Base-by-base conservation (phyloP, 2,113 vertebrate genomes). In the Phaethon lepturus region DNA sequence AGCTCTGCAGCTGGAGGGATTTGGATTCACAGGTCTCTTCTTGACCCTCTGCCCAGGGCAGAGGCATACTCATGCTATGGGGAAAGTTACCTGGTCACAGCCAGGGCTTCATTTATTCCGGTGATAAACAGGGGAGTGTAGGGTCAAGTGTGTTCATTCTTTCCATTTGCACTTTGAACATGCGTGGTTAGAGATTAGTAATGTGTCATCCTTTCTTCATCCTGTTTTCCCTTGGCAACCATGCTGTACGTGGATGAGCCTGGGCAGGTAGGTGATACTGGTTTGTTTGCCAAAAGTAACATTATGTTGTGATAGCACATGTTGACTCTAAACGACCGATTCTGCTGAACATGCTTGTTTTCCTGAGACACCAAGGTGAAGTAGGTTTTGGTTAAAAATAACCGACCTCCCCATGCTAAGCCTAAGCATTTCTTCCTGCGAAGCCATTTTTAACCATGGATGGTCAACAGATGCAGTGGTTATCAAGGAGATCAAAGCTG, bases 181-280 rank as follows among this genome's bases (percentile, higher is more conserved):
- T 45, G 50, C 31, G 0, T 50, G 50, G 84, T 95, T 95, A 95
- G 91, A 93, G 76, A 93, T 97, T 82, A 91, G n/a, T 62, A 85
- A 91, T 85, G 58, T 94, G 91, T 95, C 89, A 96, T 95, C 83
- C 74, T 91, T 89, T 95, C 96, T 97, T 91, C 85, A 89, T 87
- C 86, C 94, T 93, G 73, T 91, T 95, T 88, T 97, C 45, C 49
- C 76, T 89, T 96, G 95, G 95, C 95, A 95, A 91, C 92, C 24
- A n/a, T 33, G 66, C 73, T 76, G 77, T 88, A 66, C 12, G 4
- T 58, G 90, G 92, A 95, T 95, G 56, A 93, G 95, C 87, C 95
- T 4, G 8, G 95, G 83, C 93, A 97, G 90, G 95, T 82, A 89
- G 86, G 49, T 75, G 80, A 95, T 96, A 90, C 92, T 26, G 58